Evolutionary conservation across 2,113 vertebrate species (phyloP), one percentile per base, ranked within the genome.

Genomic region (Antechinus stuartii): DNA sequence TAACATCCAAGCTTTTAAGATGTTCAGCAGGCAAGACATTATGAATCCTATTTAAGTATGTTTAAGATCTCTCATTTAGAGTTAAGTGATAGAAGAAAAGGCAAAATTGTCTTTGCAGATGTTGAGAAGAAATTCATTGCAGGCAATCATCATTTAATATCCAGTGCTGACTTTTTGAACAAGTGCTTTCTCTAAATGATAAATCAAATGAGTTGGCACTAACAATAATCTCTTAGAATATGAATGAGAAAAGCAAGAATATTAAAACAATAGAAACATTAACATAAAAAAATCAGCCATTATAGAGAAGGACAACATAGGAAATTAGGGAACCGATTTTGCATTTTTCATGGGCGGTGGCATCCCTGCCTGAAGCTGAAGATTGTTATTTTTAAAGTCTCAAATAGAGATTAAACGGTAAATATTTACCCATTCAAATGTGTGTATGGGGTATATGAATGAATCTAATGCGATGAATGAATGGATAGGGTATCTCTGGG

Each of bases 211-310:
- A 98, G 98, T 98, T 98, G 98, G 98, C 98, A 97, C 97, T 97
- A 98, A 98, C 98, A 99, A 98, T 98, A 98, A 99, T 98, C 97
- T 98, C 97, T 98, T 97, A 95, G 98, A 99, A 99, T 99, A 98
- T 98, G 98, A 99, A 99, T 98, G 98, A 99, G 98, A 97, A 98
- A 98, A 98, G 98, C 98, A 98, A 98, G 98, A 98, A 98, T 98
- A 98, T 98, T 98, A 98, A 99, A 98, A 99, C 98, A 99, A 99
- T 98, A 97, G 98, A 98, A 99, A 98, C 98, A 98, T 98, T 99
- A 99, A 98, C 97, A 98, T 98, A 97, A 96, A 98, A 97, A 96
- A 89, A 95, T 93, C 89, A 95, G 96, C 96, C 96, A 93, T 97
- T 97, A 97, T 2, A 14, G 68, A 76, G 96, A 89, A 96, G 92